A percentile compares a stretch with the other conserved stretches of the same genome.
These are phyloP conservation scores for Idaea dimidiata DNA, from an alignment of 2,888 invertebrate species.

Conservation along the genomic window DNA sequence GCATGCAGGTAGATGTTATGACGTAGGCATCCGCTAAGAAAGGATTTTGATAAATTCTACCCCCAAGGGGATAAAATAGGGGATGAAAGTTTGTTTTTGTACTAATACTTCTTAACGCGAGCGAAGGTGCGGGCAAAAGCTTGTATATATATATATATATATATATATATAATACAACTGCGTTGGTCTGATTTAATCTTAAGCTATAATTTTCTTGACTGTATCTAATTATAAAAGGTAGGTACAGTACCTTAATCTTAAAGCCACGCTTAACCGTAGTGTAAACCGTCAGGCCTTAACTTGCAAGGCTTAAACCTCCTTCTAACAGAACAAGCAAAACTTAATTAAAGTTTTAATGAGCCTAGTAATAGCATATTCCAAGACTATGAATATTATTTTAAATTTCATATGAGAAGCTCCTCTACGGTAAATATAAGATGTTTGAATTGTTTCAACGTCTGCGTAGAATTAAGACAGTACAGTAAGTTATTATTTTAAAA, in stretches of 20 bases:
- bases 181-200: too few species aligned
- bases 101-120: too few species aligned
- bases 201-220: neutral
- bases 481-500: neutral
- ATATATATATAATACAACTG: too few species aligned
- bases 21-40: too few species aligned
- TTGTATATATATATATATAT: too few species aligned
- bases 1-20: too few species aligned
- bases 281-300: neutral
- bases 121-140: too few species aligned
- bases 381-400: neutral
- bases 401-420: neutral
- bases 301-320: neutral
- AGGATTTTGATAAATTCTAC: too few species aligned
- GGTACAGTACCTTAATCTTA: neutral
- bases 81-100: too few species aligned
- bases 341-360: constrained; percentile 1
- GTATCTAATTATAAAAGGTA: neutral
- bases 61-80: too few species aligned
- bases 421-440: neutral
- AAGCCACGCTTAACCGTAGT: neutral
- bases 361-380: neutral
- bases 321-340: neutral
- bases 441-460: neutral
- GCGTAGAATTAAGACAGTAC: neutral